Conservation (phyloP, 2,888 invertebrate species). For the Incurvaria masculella region DNA sequence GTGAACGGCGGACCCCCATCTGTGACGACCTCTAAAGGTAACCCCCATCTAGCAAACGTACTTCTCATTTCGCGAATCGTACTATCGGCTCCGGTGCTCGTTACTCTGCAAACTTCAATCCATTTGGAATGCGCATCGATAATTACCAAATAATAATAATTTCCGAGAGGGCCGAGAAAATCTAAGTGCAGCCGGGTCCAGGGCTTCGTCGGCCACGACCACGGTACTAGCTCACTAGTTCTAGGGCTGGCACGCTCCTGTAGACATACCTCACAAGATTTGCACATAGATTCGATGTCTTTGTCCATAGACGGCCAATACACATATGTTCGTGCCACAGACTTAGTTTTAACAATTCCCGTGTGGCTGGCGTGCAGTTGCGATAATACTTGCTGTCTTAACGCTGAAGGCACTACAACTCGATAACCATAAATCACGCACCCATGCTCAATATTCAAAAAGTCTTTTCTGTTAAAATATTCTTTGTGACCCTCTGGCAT, state of each 20-base stretch:
- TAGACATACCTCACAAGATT: too few relatives aligned
- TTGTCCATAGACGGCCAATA: too few relatives aligned
- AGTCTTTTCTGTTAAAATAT: conserved; percentile 5
- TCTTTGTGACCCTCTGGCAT: conserved; percentile 4
- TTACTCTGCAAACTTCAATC: background rate
- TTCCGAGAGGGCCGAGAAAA: background rate
- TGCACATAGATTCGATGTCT: too few relatives aligned
- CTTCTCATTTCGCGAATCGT: background rate
- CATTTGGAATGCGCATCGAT: conserved; percentile 1
- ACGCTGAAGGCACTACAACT: conserved; percentile 5
- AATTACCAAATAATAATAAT: background rate
- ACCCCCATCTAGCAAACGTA: background rate
- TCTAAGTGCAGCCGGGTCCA: background rate
- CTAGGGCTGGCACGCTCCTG: too few relatives aligned
- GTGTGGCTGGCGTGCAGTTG: conserved; percentile 15
- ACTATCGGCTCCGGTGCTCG: background rate
- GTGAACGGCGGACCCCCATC: conserved; percentile 1
- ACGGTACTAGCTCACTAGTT: background rate
- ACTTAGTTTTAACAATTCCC: conserved; percentile 14
- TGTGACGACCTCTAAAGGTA: background rate
- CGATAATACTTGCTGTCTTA: conserved; percentile 1
- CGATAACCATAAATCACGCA: conserved; percentile 9
- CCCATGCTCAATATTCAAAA: conserved; percentile 5
- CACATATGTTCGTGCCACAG: too few relatives aligned
- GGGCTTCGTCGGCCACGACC: conserved; percentile 3